Percentiles rank a stretch among this genome's conserved stretches.
Conservation (phyloP, 2,113 vertebrate genomes). For the Ovis canadensis region DNA sequence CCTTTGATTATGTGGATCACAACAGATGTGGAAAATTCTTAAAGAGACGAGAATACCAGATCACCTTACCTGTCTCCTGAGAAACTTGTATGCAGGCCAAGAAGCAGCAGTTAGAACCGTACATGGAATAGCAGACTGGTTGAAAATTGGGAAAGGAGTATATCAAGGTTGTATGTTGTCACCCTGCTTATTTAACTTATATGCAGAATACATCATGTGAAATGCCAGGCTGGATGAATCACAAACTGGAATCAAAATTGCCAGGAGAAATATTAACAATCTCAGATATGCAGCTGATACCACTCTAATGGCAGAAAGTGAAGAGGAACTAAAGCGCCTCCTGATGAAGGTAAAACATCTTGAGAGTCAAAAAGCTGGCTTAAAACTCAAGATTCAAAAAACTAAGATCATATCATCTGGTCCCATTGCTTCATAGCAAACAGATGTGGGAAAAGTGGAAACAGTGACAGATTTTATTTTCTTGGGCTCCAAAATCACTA, state of each 20-base stretch:
- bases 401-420: background rate
- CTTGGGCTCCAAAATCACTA: background rate
- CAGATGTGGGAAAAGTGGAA: background rate
- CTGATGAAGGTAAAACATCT: background rate
- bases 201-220: background rate
- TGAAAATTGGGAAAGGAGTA: background rate
- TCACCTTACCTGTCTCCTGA: background rate
- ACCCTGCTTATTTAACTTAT: background rate
- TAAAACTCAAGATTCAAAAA: background rate
- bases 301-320: background rate
- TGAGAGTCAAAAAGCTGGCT: background rate
- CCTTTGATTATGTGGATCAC: background rate
- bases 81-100: background rate
- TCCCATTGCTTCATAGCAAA: background rate
- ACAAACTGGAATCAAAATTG: background rate
- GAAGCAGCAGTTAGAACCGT: background rate
- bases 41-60: background rate
- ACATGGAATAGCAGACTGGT: background rate
- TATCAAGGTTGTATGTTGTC: background rate
- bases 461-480: background rate
- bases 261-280: background rate
- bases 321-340: background rate
- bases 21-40: background rate
- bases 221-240: background rate
- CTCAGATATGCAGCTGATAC: background rate